Evolutionary conservation across 2,888 invertebrate species (phyloP).

Genomic region (Celastrina argiolus): DNA sequence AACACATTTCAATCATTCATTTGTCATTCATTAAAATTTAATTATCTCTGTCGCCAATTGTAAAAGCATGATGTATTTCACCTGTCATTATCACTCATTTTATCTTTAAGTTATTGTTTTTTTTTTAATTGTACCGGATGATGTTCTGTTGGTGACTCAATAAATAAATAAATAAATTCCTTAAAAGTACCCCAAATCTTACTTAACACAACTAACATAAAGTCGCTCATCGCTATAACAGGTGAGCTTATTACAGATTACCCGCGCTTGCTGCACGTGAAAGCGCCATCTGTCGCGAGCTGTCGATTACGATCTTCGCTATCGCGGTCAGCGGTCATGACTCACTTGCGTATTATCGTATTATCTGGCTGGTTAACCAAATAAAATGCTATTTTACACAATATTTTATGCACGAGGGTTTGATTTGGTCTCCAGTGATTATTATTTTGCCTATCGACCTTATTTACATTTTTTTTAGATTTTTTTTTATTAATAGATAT

Average conservation of each 20-base stretch:
- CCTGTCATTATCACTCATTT: too few species aligned
- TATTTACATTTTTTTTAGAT: background rate
- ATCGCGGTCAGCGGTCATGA: constrained; percentile 34
- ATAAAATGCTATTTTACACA: constrained; percentile 18
- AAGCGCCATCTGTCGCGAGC: constrained; percentile 60
- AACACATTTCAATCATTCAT: too few species aligned
- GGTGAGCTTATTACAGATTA: constrained; percentile 72
- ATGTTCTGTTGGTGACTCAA: too few species aligned
- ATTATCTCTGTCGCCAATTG: too few species aligned
- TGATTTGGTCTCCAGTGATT: background rate
- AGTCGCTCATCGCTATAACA: constrained; percentile 41
- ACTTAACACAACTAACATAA: too few species aligned
- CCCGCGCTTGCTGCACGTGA: constrained; percentile 57
- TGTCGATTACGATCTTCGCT: constrained; percentile 49
- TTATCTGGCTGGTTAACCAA: constrained; percentile 30
- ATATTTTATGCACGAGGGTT: constrained; percentile 4
- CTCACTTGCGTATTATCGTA: constrained; percentile 36
- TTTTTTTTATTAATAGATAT: too few species aligned
- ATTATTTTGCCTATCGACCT: background rate
- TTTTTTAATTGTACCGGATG: too few species aligned
- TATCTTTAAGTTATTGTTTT: too few species aligned
- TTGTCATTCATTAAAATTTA: too few species aligned
- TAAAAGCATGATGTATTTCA: too few species aligned
- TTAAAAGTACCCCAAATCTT: too few species aligned
- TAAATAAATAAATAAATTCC: too few species aligned